These are phyloP conservation scores for Rhinophrynus dorsalis DNA, from an alignment of 2,797 vertebrate genomes.

Conservation along the genomic window DNA sequence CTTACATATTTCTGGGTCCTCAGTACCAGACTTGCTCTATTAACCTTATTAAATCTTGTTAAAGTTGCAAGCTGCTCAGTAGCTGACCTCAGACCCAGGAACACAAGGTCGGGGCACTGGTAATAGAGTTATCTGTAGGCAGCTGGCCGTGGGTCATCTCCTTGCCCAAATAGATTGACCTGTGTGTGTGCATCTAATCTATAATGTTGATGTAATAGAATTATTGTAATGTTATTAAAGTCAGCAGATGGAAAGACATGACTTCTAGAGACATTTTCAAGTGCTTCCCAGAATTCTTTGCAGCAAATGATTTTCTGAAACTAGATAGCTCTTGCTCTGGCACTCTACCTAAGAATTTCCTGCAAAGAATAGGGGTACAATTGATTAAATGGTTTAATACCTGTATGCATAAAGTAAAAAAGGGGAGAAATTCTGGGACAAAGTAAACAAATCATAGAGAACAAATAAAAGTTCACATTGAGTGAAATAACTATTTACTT, in stretches of 20 bases:
- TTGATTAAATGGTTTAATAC: no score
- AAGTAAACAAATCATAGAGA: no score
- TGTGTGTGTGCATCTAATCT: constrained; percentile 36
- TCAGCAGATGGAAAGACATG: constrained; percentile 32
- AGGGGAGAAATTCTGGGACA: no score
- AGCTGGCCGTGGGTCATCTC: constrained; percentile 26
- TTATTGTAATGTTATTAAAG: constrained; percentile 39
- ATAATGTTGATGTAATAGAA: constrained; percentile 46
- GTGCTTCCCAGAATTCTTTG: not conserved
- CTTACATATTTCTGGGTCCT: not conserved
- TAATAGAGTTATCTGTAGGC: constrained; percentile 47
- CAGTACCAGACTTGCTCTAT: constrained; percentile 23
- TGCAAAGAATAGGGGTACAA: no score
- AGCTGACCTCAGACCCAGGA: constrained; percentile 20
- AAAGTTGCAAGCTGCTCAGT: constrained; percentile 37
- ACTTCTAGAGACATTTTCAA: constrained; percentile 26
- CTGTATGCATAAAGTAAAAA: no score
- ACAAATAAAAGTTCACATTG: no score
- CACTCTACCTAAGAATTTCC: no score
- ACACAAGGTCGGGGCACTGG: constrained; percentile 36
- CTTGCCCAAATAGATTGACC: constrained; percentile 22
- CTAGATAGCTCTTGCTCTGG: no score
- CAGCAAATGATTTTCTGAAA: not conserved
- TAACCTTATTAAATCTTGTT: constrained; percentile 46
- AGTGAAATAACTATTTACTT: no score